Evolutionary conservation across 2,797 vertebrate genomes (phyloP), one percentile per base, ranked within the genome.

Genomic region (Danio jaintianensis): DNA sequence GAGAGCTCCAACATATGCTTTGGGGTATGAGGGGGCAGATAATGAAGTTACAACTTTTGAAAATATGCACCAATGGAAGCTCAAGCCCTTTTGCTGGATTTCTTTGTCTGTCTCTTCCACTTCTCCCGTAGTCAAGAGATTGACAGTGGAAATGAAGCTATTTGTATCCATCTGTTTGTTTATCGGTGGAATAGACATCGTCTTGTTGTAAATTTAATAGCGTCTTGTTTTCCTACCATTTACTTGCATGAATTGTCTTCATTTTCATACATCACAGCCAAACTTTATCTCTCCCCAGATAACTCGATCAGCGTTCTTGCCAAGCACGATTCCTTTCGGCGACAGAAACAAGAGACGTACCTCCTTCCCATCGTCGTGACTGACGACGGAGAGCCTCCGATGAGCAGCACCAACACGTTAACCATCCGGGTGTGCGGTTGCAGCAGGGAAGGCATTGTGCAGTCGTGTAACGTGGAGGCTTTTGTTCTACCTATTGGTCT

Each of bases 401-500:
- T 99, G 95, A 99, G 97, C 93, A 99, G 98, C 91, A 99, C 98
- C 82, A 96, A 97, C 88, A 99, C 98, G 4, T 90, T 99, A 82
- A 99, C 97, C 78, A 99, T 99, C 86, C 95, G 97, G 0, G 98
- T 99, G 50, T 99, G 98, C 10, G 97, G 97, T 47, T 99, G 98
- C 90, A 98, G 96, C 90, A 96, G 88, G 36, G 98, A 99, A 0
- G 97, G 97, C 0, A 89, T 91, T 0, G 96, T 99, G 20, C 97
- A 98, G 89, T 99, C 98, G 43, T 99, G 98, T 85, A 99, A 97
- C 0, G 97, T 95, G 0, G 98, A 99, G 90, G 98, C 98, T 52
- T 99, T 96, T 0, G 95, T 99, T 38, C 93, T 99, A 75, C 97
- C 98, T 0, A 98, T 99, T 18, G 98, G 98, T 29, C 96, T 99